Evolutionary conservation across 2,113 vertebrate genomes (phyloP), one percentile per base, ranked within the genome.

Genomic region (Centropristis striata): DNA sequence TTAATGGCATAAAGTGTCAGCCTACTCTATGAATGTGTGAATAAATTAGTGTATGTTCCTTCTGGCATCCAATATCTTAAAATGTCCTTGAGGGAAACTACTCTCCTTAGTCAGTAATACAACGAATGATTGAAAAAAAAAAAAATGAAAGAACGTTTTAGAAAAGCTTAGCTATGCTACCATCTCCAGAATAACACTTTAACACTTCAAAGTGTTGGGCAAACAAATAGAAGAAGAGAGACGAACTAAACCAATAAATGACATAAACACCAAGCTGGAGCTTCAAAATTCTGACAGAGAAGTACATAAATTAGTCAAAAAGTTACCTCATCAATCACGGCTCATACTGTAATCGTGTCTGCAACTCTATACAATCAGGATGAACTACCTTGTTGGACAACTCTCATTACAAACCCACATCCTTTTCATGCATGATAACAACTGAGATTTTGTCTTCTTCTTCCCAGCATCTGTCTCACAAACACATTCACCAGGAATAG

Each of bases 401-500:
- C 46, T 18, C 36, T 25, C 41, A 42, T 71, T 42, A 50, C 57
- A 10, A 32, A 51, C 25, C 67, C 14, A 71, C 71, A 86, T 83
- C 78, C 82, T 71, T 32, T 13, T 16, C 20, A 7, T 41, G 70
- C 20, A 57, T 18, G 63, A 80, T 28, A 55, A 47, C 39, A 13
- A 47, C 63, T 21, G 51, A 23, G 65, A 80, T 21, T 64, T 63
- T 39, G n/a, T n/a, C n/a, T 20, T 54, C 49, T 21, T 72, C 42
- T 51, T 32, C 36, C 68, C 63, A 42, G 54, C 57, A 65, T 63
- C 78, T 11, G 2, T 65, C 50, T 63, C 75, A 44, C 80, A 80
- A 75, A 85, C 39, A 13, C 73, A 28, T 65, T 67, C 46, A 79
- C 57, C 54, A 21, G 23, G 39, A 83, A 79, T 23, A 74, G 71